Base-by-base conservation (phyloP, 2,113 vertebrate species). In the Xyrauchen texanus region DNA sequence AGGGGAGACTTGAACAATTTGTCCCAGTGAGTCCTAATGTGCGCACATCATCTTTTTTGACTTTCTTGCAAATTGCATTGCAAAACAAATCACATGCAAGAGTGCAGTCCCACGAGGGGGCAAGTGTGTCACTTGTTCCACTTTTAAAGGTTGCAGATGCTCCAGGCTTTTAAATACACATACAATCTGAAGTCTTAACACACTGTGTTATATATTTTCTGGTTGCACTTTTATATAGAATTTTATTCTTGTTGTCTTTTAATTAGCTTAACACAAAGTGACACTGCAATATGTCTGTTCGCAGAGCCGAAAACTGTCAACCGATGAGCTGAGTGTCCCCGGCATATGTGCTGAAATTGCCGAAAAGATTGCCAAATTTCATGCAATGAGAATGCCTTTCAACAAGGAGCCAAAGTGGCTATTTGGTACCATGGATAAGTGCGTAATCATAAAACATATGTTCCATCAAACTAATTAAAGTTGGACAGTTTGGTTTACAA, bases 351-450 rank as follows among this genome's bases (percentile, higher is more conserved):
- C 94, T 34, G 97, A 99, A 91, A 97, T 99, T 66, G 98, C 97
- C 4, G 93, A 96, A 89, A 99, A 98, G 91, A 96, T 98, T 94
- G 95, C 96, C 47, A 92, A 88, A 44, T 99, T 99, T 86, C 97
- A 99, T 77, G 94, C 90, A n/a, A 98, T 99, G 98, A 96, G 93
- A 85, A 99, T 99, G 98, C 98, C 98, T 49, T 98, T 98, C 90
- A 99, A 99, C 92, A 99, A 99, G 89, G 95, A 99, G 86, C 98
- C 98, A 0, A 98, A 97, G 81, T 99, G 98, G 98, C 94, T 99
- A 80, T 99, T 98, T 91, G 96, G 96, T 81, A 99, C 97, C 68
- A 97, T 99, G 94, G 95, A 98, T 52, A 99, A 98, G 98, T 99
- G 90, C 93, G 96, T 88, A 34, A 63, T 15, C 34, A 21, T 63